These are phyloP conservation scores for Acanthosoma haemorrhoidale DNA, from an alignment of 2,888 invertebrate species.

Conservation along the genomic window DNA sequence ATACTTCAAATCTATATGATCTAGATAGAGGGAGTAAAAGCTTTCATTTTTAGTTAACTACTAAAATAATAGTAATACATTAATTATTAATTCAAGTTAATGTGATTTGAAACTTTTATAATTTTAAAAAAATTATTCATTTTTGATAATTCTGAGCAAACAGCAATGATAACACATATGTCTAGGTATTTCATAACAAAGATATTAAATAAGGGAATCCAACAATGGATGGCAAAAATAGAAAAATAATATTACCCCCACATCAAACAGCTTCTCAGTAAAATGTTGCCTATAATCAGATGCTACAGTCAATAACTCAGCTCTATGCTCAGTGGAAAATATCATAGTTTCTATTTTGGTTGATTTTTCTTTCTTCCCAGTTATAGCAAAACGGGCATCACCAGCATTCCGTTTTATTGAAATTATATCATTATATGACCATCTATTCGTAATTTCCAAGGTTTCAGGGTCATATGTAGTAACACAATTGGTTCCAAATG, in stretches of 20 bases:
- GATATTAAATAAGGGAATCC: too few species aligned
- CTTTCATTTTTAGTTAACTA: too few species aligned
- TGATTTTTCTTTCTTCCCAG: constrained; percentile 64
- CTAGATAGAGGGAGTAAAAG: too few species aligned
- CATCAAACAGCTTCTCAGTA: constrained; percentile 51
- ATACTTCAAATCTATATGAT: too few species aligned
- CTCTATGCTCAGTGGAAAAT: constrained; percentile 92
- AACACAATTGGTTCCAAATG: constrained; percentile 89
- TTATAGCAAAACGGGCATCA: constrained; percentile 59
- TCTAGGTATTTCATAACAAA: too few species aligned
- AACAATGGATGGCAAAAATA: too few species aligned
- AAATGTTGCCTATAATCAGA: constrained; percentile 73
- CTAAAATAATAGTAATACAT: too few species aligned
- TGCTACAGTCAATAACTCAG: constrained; percentile 86
- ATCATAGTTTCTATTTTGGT: constrained; percentile 90
- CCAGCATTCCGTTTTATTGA: constrained; percentile 58
- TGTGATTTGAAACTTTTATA: too few species aligned
- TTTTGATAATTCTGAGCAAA: too few species aligned
- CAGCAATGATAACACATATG: neutral
- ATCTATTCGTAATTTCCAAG: constrained; percentile 88
- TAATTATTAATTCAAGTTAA: too few species aligned
- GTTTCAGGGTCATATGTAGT: constrained; percentile 94
- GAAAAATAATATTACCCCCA: neutral
- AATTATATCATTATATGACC: constrained; percentile 77
- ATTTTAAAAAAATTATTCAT: too few species aligned